Evolutionary conservation across 1,140 invertebrate species (phyloP).

Genomic region (Drosophila hydei): DNA sequence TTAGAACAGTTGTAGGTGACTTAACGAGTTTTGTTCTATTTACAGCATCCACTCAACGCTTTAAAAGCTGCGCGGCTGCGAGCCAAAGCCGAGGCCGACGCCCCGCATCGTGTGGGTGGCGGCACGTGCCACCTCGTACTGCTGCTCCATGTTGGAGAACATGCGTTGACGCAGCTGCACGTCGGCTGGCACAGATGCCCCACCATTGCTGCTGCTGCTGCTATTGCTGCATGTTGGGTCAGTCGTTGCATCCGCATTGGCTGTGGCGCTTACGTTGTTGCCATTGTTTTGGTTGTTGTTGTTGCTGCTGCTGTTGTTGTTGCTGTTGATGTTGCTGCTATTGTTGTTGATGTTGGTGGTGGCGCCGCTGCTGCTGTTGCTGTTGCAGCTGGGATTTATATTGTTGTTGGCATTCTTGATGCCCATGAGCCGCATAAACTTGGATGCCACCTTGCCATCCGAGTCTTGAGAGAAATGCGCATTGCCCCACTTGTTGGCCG

Average conservation of each 20-base stretch:
- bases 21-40: conserved; percentile 54
- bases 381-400: conserved; percentile 11
- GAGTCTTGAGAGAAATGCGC: conserved; percentile 94
- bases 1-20: conserved; percentile 48
- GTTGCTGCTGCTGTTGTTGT: conserved; percentile 17
- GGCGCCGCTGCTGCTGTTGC: conserved; percentile 6
- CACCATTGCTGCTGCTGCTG: conserved; percentile 5
- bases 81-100: conserved; percentile 92
- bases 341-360: conserved; percentile 19
- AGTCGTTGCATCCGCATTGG: conserved; percentile 1
- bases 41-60: conserved; percentile 37
- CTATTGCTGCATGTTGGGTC: conserved; percentile 29
- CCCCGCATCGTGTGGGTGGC: conserved; percentile 97
- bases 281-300: conserved; percentile 25
- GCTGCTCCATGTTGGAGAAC: conserved; percentile 95
- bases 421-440: conserved; percentile 98
- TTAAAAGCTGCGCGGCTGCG: conserved; percentile 75
- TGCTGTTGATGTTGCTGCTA: conserved; percentile 40
- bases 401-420: conserved; percentile 86
- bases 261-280: conserved; percentile 6
- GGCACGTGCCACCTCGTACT: conserved; percentile 96
- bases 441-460: conserved; percentile 95
- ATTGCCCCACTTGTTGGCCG: conserved; percentile 90
- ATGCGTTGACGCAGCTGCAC: conserved; percentile 95
- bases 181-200: conserved; percentile 81